These are phyloP conservation scores for Megamerina dolium DNA, from an alignment of 2,888 invertebrate species.

Conservation along the genomic window DNA sequence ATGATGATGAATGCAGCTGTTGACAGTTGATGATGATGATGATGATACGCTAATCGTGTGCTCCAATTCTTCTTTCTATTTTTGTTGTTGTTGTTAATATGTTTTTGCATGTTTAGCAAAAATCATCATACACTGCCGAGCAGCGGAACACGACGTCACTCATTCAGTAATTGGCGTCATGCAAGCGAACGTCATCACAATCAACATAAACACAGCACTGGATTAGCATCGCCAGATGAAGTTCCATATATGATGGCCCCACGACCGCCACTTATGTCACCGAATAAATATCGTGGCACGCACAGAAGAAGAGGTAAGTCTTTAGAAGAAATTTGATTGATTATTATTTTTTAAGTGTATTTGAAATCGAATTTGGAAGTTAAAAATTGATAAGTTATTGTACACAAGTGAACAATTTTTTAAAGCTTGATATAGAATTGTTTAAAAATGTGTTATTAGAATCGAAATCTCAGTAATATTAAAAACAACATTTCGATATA, in stretches of 20 bases:
- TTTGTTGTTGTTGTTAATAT: neutral
- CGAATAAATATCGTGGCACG: conserved; percentile 42
- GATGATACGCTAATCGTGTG: conserved; percentile 34
- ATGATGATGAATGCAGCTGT: conserved; percentile 35
- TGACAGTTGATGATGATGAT: conserved; percentile 33
- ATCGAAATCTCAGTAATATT: no score
- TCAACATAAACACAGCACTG: conserved; percentile 23
- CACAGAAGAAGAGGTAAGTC: conserved; percentile 44
- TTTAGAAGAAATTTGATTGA: no score
- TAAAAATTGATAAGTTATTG: no score
- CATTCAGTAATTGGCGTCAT: conserved; percentile 46
- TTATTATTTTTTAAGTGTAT: no score
- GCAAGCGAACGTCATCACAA: conserved; percentile 28
- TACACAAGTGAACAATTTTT: no score
- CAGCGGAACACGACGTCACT: conserved; percentile 43
- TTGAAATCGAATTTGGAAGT: no score
- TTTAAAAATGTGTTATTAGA: no score
- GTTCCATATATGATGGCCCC: conserved; percentile 49
- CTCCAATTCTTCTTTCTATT: neutral
- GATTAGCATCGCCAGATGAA: conserved; percentile 44
- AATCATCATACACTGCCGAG: conserved; percentile 43
- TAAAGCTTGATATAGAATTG: conserved; percentile 6
- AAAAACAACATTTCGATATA: no score
- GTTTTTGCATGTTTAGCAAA: conserved; percentile 12
- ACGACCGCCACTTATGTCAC: conserved; percentile 42